A percentile compares a stretch with the other conserved stretches of the same genome.
Evolutionary conservation across 2,888 invertebrate genomes (phyloP).

Genomic region (Protonemura montana): DNA sequence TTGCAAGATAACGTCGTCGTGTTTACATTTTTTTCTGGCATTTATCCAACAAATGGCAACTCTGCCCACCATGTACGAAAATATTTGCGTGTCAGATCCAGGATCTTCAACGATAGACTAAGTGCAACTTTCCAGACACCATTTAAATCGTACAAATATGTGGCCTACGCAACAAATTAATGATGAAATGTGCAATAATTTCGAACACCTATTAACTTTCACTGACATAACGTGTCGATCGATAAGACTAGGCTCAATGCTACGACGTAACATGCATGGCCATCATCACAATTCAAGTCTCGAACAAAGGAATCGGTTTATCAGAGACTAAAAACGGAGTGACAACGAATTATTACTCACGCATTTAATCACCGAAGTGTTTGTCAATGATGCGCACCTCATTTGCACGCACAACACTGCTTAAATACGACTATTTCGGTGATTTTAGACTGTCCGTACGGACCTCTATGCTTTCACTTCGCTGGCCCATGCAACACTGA

Average conservation of each 20-base stretch:
- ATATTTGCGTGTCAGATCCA: neutral
- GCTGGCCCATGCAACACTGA: neutral
- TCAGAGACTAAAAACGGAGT: neutral
- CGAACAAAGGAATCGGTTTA: neutral
- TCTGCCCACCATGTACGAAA: neutral
- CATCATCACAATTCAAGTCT: neutral
- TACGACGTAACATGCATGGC: conserved; percentile 14
- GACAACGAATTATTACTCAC: neutral
- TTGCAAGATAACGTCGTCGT: neutral
- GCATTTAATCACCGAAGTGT: neutral
- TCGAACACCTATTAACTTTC: neutral
- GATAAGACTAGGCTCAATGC: neutral
- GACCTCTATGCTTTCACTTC: neutral
- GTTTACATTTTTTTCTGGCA: neutral
- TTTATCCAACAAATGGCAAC: neutral
- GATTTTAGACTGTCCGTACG: neutral
- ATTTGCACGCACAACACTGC: neutral
- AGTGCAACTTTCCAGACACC: neutral
- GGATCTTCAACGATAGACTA: neutral
- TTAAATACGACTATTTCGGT: neutral
- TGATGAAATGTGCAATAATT: neutral
- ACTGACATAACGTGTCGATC: conserved; percentile 7
- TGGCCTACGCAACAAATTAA: conserved; percentile 14
- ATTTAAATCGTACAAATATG: neutral
- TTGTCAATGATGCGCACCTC: neutral